Evolutionary conservation across 2,797 vertebrate genomes (phyloP), one percentile per base, ranked within the genome.

Genomic region (Bradypus variegatus): DNA sequence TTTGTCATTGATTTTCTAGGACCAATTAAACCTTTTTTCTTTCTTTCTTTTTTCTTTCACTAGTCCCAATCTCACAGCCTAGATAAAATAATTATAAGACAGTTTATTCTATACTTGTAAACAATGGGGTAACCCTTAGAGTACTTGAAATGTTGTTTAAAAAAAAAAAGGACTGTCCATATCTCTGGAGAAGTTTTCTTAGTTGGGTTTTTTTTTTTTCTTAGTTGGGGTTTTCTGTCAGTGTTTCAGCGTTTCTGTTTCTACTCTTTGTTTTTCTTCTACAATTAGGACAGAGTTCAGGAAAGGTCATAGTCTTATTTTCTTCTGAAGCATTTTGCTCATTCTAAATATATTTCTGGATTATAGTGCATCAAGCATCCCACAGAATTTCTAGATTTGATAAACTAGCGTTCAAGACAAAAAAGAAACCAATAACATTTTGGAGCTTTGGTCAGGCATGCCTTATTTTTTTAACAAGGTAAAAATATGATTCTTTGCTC

Each of bases 301-400:
- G 80, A 38, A 45, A 93, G 89, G 82, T 94, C 77, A 93, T 55
- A 83, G 13, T 92, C 65, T 94, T 94, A 91, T 80, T 95, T 95
- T 83, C 58, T 94, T 90, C 77, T 13, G 3, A 80, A 84, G 41
- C 62, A 84, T 91, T 95, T 91, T 86, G 1, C 19, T 29, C 13
- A 81, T 70, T 92, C 76, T 91, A 92, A 91, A 93, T 95, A 88
- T 95, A 95, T 94, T 91, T 95, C 89, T 88, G n/a, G 82, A 91
- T 94, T 94, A 86, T 33, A 88, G 21, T 84, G 45, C 76, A 58
- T 94, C 94, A 96, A 92, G 18, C 88, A 91, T 87, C 75, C 9
- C 18, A 88, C 12, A 45, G 14, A 90, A 48, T 93, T 92, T 95
- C 79, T 94, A 88, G 53, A 94, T 92, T 90, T 94, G 92, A 86